Percentiles rank a stretch among this genome's conserved stretches.
Conservation (phyloP, 2,797 vertebrate genomes). For the Rhinichthys osculus region DNA sequence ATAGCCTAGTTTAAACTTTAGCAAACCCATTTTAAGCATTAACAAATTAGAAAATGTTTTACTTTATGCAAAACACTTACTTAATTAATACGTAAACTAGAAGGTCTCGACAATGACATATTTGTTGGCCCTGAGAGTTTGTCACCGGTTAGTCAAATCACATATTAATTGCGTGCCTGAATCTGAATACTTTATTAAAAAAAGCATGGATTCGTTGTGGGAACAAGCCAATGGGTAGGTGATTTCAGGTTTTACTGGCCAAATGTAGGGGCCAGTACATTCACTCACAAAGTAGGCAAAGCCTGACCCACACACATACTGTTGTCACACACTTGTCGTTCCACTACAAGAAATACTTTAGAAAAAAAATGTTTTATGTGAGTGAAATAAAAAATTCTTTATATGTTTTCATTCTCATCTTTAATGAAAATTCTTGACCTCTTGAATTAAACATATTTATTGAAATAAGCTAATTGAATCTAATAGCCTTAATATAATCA, state of each 20-base stretch:
- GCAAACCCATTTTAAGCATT: background rate
- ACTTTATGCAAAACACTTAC: background rate
- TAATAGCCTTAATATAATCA: background rate
- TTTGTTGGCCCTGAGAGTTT: background rate
- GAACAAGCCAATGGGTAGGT: background rate
- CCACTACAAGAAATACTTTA: background rate
- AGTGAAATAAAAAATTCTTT: background rate
- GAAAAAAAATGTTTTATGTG: background rate
- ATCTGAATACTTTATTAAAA: background rate
- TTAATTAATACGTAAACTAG: background rate
- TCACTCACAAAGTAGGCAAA: background rate
- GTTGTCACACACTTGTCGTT: background rate
- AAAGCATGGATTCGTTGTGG: background rate
- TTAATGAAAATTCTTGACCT: background rate
- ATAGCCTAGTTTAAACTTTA: background rate
- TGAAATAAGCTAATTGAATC: background rate
- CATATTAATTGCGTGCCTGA: background rate
- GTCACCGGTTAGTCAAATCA: background rate
- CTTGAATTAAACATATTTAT: constrained; percentile 9
- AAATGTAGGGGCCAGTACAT: background rate
- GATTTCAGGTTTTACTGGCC: background rate
- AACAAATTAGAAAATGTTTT: background rate
- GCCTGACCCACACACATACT: background rate
- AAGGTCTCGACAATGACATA: background rate
- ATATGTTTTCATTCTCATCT: background rate